Evolutionary conservation across 2,113 vertebrate species (phyloP), one percentile per base, ranked within the genome.

Genomic region (Engystomops pustulosus): DNA sequence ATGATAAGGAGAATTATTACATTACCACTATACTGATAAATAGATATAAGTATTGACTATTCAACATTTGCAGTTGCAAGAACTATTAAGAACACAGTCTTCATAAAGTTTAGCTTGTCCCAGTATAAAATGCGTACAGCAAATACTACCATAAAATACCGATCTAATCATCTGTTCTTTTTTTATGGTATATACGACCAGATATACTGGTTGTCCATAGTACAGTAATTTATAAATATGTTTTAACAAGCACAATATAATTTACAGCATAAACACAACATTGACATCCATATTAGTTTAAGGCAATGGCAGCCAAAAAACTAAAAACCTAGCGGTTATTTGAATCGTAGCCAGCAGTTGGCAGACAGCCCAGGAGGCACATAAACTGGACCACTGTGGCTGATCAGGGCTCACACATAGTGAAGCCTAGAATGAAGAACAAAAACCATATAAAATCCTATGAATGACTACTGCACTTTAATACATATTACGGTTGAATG

Each of bases 321-420:
- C 18, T 0, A 8, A 51, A 32, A 77, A 20, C 75, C 47, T 58
- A n/a, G 32, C 51, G 32, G 51, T 49, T 38, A 77, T 55, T 17
- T 77, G 75, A 32, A 11, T 27, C 71, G 27, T n/a, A 2, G 32
- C 76, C 76, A 44, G 8, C 34, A 18, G 36, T 17, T 79, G 76
- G 76, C 76, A 14, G 4, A n/a, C 51, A 79, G 76, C 76, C 76
- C 76, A 55, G 76, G 51, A 60, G 55, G 55, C 53, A 60, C 53
- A 58, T 79, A n/a, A 60, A 41, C 36, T 41, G 76, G 49, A 79
- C 76, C 76, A 79, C 5, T 60, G 51, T 53, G 53, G 53, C 34
- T n/a, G 55, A 36, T 79, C 11, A 17, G 30, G 27, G 30, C 32
- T 25, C n/a, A 41, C 6, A 62, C 8, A 53, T 8, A 60, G 53